Evolutionary conservation across 2,113 vertebrate genomes (phyloP), one percentile per base, ranked within the genome.

Genomic region (Orientallactaga bullata): DNA sequence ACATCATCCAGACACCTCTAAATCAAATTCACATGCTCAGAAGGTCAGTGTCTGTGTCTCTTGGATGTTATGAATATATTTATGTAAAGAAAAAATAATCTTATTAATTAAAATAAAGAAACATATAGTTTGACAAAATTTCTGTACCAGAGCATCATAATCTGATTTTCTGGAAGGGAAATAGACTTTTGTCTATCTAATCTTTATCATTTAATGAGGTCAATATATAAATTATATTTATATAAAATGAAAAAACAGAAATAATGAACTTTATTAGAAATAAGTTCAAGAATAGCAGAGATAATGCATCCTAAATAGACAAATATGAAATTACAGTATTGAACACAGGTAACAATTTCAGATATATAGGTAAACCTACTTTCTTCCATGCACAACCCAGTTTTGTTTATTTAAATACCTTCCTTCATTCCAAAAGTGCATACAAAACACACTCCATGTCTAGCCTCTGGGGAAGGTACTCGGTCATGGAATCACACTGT

Each of bases 201-300:
- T 21, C 32, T 95, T 78, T 60, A 84, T 28, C 68, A 35, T 72
- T 60, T 77, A 21, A 63, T 37, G 8, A 35, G 21, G 81, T 66
- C 7, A 11, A 69, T 16, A 32, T 4, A 32, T 32, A 69, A 12
- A 68, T 32, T 65, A 76, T 35, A 65, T 77, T n/a, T 86, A 60
- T 71, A 82, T 71, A 80, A 68, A 39, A n/a, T 37, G 65, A 69
- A 32, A 47, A 72, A 71, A 47, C n/a, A n/a, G 11, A 3, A 0
- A 3, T 58, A 83, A 7, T 61, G 6, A 65, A 47, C 79, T 88
- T 82, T 88, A 78, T 60, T 66, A 69, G 4, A 4, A 83, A 66
- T 63, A 72, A 66, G 30, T 77, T 71, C 86, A 82, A 71, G 71
- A 91, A 60, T 35, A 90, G 17, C 10, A 72, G 23, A 91, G 77